phyloP scores from a whole-genome alignment of 2,888 invertebrate genomes.

The Cataglyphis livida region DNA sequence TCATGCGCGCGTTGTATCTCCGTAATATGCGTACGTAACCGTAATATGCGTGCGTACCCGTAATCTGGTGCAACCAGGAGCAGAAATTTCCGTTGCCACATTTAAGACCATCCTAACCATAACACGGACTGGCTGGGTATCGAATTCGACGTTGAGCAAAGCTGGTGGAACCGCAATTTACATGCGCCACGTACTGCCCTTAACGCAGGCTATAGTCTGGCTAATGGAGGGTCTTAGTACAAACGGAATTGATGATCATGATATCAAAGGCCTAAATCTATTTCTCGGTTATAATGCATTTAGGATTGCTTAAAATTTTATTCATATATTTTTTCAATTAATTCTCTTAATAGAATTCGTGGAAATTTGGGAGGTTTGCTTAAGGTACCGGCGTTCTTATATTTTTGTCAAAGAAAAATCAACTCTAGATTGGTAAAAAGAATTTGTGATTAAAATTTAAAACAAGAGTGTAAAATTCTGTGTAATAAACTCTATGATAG shows the following conservation, averaged over 20 bases:
- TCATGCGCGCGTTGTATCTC: slow-evolving; percentile 10
- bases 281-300: background rate
- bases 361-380: background rate
- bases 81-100: slow-evolving; percentile 58
- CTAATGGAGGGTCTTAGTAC: slow-evolving; percentile 50
- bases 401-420: background rate
- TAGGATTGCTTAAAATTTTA: background rate
- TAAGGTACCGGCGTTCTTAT: background rate
- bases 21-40: slow-evolving; percentile 25
- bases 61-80: slow-evolving; percentile 47
- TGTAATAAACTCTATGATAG: background rate
- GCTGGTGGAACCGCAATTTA: slow-evolving; percentile 64
- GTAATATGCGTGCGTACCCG: slow-evolving; percentile 4
- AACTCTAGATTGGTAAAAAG: background rate
- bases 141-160: slow-evolving; percentile 51
- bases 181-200: slow-evolving; percentile 53
- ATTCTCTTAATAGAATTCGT: background rate
- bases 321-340: background rate
- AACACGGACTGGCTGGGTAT: slow-evolving; percentile 47
- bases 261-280: slow-evolving; percentile 31
- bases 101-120: slow-evolving; percentile 54
- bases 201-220: slow-evolving; percentile 48
- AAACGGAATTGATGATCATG: slow-evolving; percentile 52
- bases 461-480: background rate
- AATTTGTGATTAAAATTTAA: background rate